Conservation (phyloP, 2,113 vertebrate species). For the Paramormyrops kingsleyae region DNA sequence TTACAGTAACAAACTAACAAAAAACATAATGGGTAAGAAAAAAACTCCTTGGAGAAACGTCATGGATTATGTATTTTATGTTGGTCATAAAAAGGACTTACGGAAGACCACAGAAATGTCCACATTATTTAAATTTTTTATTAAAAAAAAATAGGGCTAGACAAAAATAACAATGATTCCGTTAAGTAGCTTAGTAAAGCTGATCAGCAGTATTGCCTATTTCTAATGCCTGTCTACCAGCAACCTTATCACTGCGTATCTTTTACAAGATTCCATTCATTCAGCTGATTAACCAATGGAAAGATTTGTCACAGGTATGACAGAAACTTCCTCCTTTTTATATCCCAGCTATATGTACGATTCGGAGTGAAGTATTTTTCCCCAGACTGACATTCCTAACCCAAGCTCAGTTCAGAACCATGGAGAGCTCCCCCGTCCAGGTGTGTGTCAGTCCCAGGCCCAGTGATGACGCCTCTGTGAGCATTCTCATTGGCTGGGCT, state of each 20-base stretch:
- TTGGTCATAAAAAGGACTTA: not conserved
- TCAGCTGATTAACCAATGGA: not conserved
- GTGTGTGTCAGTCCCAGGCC: not conserved
- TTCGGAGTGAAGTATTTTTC: not conserved
- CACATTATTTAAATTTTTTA: not conserved
- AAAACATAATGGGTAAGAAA: not conserved
- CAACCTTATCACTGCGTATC: not conserved
- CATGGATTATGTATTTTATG: not conserved
- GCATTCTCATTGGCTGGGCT: not conserved
- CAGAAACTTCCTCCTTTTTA: not conserved
- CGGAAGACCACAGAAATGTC: not conserved
- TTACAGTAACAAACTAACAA: not conserved
- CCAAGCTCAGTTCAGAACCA: conserved; percentile 27
- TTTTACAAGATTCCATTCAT: not conserved
- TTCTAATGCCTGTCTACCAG: not conserved
- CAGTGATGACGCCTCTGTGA: no score
- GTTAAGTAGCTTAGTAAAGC: not conserved
- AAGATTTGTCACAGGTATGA: not conserved
- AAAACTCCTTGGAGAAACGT: not conserved
- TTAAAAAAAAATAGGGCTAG: not conserved
- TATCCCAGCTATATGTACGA: not conserved
- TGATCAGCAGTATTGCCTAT: not conserved
- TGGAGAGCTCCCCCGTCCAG: conserved; percentile 30
- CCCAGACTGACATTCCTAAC: not conserved
- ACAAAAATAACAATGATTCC: not conserved